Conservation (phyloP, 2,113 vertebrate species). For the Zapus hudsonius region DNA sequence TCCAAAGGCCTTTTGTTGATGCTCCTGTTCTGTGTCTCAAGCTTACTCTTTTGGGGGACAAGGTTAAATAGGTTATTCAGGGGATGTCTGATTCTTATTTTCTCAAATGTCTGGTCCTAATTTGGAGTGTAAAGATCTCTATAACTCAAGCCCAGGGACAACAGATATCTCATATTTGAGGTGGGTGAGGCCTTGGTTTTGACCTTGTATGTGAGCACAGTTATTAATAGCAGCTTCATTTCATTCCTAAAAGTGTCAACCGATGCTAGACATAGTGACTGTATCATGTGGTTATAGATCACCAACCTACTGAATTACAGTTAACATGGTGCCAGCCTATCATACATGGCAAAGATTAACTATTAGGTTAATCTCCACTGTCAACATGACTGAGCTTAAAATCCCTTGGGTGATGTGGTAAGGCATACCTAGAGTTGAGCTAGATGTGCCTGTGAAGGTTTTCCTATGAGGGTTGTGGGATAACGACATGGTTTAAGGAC, state of each 20-base stretch:
- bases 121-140: background rate
- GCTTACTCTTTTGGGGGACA: background rate
- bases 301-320: background rate
- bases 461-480: background rate
- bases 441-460: background rate
- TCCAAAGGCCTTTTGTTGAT: slow-evolving; percentile 7
- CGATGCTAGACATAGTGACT: background rate
- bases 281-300: background rate
- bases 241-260: background rate
- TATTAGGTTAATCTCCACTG: background rate
- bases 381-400: background rate
- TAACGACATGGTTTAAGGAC: too few species aligned
- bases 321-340: background rate
- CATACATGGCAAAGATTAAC: too few species aligned
- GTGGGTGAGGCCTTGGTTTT: background rate
- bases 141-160: background rate
- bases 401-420: too few species aligned
- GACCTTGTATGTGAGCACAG: background rate
- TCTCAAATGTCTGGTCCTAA: background rate
- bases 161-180: background rate
- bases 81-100: background rate
- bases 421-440: background rate
- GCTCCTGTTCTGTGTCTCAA: background rate
- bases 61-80: background rate
- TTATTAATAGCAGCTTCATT: background rate